Evolutionary conservation across 2,888 invertebrate genomes (phyloP).

Genomic region (Fissipunctia ypsillon): DNA sequence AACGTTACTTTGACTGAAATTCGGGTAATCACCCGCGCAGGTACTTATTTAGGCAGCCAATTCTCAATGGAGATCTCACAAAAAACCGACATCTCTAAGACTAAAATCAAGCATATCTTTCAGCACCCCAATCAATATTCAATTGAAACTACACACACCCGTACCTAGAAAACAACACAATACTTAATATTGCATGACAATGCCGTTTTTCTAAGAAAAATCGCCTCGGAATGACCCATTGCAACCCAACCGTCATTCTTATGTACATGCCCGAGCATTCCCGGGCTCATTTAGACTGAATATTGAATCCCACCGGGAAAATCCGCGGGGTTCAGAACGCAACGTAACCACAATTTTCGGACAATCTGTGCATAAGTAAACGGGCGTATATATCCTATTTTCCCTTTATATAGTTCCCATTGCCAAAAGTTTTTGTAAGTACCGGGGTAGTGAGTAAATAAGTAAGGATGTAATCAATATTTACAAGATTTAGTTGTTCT

Average conservation of each 20-base stretch:
- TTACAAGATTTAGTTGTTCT: constrained; percentile 65
- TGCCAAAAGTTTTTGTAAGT: constrained; percentile 61
- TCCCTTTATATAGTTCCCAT: constrained; percentile 25
- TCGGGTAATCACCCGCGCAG: background rate
- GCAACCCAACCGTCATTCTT: constrained; percentile 59
- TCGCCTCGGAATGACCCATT: constrained; percentile 52
- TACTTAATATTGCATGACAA: constrained; percentile 50
- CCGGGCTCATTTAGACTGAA: constrained; percentile 60
- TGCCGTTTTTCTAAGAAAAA: constrained; percentile 59
- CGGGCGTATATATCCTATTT: constrained; percentile 25
- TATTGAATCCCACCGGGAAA: constrained; percentile 61
- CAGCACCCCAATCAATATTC: constrained; percentile 50
- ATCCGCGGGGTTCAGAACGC: constrained; percentile 43
- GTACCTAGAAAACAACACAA: constrained; percentile 39
- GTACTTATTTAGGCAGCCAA: background rate
- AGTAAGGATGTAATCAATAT: constrained; percentile 70
- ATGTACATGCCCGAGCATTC: constrained; percentile 62
- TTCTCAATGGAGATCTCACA: constrained; percentile 1
- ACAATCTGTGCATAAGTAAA: constrained; percentile 66
- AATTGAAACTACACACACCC: constrained; percentile 11
- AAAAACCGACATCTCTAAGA: constrained; percentile 13
- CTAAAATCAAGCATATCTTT: constrained; percentile 38
- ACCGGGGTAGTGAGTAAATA: constrained; percentile 54
- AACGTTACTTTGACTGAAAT: background rate
- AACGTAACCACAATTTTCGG: constrained; percentile 52